phyloP scores from a whole-genome alignment of 2,888 invertebrate genomes.

The Charanyca ferruginea region DNA sequence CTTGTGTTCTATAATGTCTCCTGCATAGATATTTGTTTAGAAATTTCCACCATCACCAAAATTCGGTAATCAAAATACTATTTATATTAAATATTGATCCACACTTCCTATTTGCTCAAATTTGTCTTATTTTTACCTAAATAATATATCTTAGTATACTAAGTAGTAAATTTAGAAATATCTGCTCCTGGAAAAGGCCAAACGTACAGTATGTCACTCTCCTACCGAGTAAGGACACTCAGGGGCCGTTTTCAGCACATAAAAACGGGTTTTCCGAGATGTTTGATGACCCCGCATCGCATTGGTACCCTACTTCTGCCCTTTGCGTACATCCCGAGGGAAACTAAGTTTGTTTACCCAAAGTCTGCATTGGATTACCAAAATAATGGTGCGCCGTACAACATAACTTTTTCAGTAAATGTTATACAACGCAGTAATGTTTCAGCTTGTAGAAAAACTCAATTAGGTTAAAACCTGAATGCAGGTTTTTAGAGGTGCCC shows the following conservation, averaged over 20 bases:
- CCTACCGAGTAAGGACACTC: constrained; percentile 12
- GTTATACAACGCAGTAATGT: background rate
- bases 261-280: constrained; percentile 28
- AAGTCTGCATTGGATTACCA: constrained; percentile 4
- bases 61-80: too few species aligned
- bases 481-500: too few species aligned
- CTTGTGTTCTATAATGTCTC: too few species aligned
- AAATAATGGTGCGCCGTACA: constrained; percentile 13
- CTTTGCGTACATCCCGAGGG: constrained; percentile 20
- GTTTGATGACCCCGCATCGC: constrained; percentile 29
- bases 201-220: constrained; percentile 5
- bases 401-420: background rate
- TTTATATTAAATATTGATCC: too few species aligned
- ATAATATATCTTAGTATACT: too few species aligned
- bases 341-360: constrained; percentile 35
- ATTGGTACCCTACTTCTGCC: background rate
- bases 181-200: background rate
- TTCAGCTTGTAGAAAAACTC: background rate
- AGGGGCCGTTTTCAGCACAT: constrained; percentile 16
- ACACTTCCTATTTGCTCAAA: too few species aligned
- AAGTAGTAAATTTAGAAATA: background rate
- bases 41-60: too few species aligned
- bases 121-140: too few species aligned
- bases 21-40: too few species aligned
- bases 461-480: background rate